Percentiles rank a stretch among this genome's conserved stretches.
Conservation (phyloP, 2,113 vertebrate species). For the Anhinga rufa region DNA sequence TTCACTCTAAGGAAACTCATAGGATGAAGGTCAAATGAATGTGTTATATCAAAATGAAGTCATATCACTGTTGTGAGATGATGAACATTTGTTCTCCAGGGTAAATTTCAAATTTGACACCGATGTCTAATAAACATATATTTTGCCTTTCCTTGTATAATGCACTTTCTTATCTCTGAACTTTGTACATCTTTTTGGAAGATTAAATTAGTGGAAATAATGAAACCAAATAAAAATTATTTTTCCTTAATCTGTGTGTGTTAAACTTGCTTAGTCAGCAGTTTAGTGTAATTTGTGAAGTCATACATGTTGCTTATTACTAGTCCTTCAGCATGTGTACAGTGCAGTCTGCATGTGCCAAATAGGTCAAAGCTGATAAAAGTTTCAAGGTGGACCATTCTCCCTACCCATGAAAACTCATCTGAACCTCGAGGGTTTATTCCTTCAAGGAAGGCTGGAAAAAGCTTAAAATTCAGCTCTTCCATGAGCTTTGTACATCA, state of each 20-base stretch:
- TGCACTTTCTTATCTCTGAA: background rate
- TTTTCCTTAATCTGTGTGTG: background rate
- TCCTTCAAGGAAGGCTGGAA: background rate
- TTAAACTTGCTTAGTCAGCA: slow-evolving; percentile 2
- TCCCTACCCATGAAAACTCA: background rate
- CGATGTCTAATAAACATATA: background rate
- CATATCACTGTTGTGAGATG: background rate
- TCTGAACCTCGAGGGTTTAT: background rate
- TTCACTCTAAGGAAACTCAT: background rate
- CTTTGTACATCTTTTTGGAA: background rate
- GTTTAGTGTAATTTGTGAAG: background rate
- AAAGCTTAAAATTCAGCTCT: background rate
- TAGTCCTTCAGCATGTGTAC: background rate
- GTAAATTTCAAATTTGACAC: background rate
- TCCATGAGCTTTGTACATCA: background rate
- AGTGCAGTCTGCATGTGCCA: background rate
- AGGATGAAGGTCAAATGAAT: slow-evolving; percentile 38
- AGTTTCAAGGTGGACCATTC: background rate
- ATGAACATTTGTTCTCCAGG: background rate
- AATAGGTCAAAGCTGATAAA: background rate
- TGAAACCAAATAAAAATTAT: background rate
- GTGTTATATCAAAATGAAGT: background rate
- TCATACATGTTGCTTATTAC: background rate
- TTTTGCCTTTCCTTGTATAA: background rate
- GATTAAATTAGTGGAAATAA: background rate